Evolutionary conservation across 1,140 invertebrate species (phyloP).

Genomic region (Phocides pigmalion): DNA sequence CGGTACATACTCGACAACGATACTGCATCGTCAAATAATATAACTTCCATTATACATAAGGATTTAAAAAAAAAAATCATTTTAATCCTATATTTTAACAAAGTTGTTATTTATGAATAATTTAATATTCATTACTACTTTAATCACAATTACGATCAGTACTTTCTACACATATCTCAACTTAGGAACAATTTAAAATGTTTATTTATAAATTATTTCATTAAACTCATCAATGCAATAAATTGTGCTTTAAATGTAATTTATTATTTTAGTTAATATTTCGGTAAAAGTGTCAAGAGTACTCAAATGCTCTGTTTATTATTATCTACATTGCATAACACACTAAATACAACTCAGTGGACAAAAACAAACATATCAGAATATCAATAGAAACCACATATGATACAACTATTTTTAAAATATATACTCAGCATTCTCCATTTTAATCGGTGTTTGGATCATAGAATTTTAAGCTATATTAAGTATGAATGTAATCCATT

Average conservation of each 20-base stretch:
- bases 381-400: background rate
- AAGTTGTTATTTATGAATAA: conserved; percentile 12
- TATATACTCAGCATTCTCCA: background rate
- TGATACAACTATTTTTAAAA: background rate
- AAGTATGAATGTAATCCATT: conserved; percentile 10
- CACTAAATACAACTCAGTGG: background rate
- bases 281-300: background rate
- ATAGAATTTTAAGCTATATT: conserved; percentile 15
- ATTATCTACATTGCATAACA: background rate
- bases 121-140: background rate
- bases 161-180: conserved; percentile 21
- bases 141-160: conserved; percentile 14
- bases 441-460: conserved; percentile 10
- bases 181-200: background rate
- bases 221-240: background rate
- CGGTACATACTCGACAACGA: background rate
- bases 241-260: background rate
- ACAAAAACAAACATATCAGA: too few relatives aligned
- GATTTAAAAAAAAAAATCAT: too few relatives aligned
- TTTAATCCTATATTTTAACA: background rate
- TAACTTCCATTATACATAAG: too few relatives aligned
- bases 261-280: conserved; percentile 11
- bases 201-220: background rate
- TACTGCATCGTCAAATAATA: background rate
- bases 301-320: conserved; percentile 4